Evolutionary conservation across 1,140 invertebrate genomes (phyloP), one percentile per base, ranked within the genome.

Genomic region (Lepidostoma basale): DNA sequence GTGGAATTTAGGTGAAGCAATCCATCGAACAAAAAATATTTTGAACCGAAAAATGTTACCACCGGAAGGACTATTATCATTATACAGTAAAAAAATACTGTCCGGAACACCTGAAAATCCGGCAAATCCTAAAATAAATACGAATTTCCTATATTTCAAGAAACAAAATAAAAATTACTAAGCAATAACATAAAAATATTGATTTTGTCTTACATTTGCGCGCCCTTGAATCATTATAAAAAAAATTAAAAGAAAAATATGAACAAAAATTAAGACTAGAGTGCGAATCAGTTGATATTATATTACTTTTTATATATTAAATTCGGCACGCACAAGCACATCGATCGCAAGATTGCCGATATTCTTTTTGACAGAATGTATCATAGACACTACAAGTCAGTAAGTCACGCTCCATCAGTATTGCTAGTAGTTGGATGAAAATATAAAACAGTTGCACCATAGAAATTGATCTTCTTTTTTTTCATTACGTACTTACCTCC

Each of bases 51-150:
- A 74, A 89, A 89, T 2, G 86, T 85, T 39, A 83, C 62, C 45
- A 89, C 84, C 6, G 88, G 88, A 28, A 87, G 81, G 54, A 87
- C 82, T 59, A 89, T 84, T 47, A 89, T 88, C 40, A 88, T 81
- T 23, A 86, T 79, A 76, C 84, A 87, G 75, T 89, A 88, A 75
- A 83, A 84, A 49, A 88, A 83, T 40, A 88, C 86, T 65, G 84
- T 87, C 73, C 81, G 84, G 75, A 89, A 88, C 14, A 87, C 82
- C 72, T 83, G 82, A 72, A 85, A 85, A 74, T 86, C 85, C 67
- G 85, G 81, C 74, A 83, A 72, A 74, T 83, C 81, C 82, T 84
- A 66, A 69, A 75, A 74, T 56, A 58, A 36, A 66, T 26, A 52
- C 18, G 33, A 18, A 59, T 12, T 49, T 47, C 26, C 33, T 23